Percentiles rank a stretch among this genome's conserved stretches.
phyloP scores from a whole-genome alignment of 2,113 vertebrate genomes.

The Tupaia tana region DNA sequence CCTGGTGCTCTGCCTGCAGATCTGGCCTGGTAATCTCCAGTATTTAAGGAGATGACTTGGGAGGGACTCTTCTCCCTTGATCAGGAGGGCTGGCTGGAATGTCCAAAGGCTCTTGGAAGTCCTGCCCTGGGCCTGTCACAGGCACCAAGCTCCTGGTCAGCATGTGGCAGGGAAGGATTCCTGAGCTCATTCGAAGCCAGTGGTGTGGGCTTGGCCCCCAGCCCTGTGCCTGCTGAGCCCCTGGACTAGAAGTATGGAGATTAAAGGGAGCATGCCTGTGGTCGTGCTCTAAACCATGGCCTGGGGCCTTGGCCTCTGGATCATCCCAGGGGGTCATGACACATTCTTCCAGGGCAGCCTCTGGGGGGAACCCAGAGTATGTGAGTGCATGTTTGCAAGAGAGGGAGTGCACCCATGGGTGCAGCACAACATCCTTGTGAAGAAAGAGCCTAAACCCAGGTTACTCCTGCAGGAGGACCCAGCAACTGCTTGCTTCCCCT shows the following conservation, averaged over 20 bases:
- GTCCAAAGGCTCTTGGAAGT: background rate
- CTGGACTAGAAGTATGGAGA: background rate
- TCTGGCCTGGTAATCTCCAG: background rate
- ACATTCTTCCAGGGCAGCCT: background rate
- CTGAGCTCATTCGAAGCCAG: background rate
- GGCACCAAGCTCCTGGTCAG: background rate
- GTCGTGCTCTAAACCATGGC: background rate
- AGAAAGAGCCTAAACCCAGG: background rate
- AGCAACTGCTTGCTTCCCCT: background rate
- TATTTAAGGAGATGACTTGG: background rate
- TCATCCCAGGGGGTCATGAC: background rate
- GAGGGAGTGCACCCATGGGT: background rate
- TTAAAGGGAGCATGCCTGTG: background rate
- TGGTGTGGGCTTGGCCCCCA: background rate
- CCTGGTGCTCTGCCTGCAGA: background rate
- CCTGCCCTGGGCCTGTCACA: background rate
- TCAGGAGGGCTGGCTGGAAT: background rate
- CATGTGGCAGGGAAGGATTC: background rate
- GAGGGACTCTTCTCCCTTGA: background rate
- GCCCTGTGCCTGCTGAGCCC: background rate
- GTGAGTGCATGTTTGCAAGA: background rate
- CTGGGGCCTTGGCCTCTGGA: background rate
- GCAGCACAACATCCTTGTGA: background rate
- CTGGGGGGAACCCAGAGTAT: background rate
- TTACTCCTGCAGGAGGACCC: background rate